These are phyloP conservation scores for Drosophila persimilis DNA, from an alignment of 1,140 invertebrate genomes.

Conservation along the genomic window DNA sequence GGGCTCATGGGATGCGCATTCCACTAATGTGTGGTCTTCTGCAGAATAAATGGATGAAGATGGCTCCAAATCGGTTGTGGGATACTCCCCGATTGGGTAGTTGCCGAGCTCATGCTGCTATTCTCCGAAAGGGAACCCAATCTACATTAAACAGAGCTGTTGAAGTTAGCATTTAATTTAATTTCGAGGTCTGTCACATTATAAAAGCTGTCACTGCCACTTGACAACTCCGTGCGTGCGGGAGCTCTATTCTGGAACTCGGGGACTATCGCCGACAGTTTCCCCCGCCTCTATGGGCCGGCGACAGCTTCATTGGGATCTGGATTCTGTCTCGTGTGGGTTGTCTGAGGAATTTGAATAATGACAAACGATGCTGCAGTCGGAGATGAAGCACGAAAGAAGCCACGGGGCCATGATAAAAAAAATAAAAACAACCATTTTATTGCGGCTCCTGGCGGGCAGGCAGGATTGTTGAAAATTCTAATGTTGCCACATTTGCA, in stretches of 20 bases:
- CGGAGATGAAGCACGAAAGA: constrained; percentile 18
- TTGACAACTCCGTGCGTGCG: not conserved
- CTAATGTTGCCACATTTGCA: constrained; percentile 83
- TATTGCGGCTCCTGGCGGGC: constrained; percentile 11
- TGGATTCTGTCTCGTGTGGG: constrained; percentile 40
- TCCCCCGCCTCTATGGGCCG: constrained; percentile 2
- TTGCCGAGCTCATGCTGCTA: no score
- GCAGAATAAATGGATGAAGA: no score
- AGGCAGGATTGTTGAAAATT: constrained; percentile 71
- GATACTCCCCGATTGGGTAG: no score
- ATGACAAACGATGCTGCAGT: constrained; percentile 74
- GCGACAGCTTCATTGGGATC: constrained; percentile 68
- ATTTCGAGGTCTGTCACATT: constrained; percentile 63
- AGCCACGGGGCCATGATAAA: constrained; percentile 32
- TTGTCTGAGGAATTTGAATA: constrained; percentile 81
- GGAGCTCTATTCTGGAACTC: not conserved
- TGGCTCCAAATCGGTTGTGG: no score
- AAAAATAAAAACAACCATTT: constrained; percentile 38
- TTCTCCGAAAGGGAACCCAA: constrained; percentile 12
- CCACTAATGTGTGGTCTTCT: no score
- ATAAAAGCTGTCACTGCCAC: constrained; percentile 25
- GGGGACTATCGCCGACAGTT: constrained; percentile 44
- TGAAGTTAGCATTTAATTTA: constrained; percentile 78
- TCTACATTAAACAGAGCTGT: constrained; percentile 38
- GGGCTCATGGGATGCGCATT: no score